Conservation (phyloP, 1,140 invertebrate species). For the Leptopilina boulardi region DNA sequence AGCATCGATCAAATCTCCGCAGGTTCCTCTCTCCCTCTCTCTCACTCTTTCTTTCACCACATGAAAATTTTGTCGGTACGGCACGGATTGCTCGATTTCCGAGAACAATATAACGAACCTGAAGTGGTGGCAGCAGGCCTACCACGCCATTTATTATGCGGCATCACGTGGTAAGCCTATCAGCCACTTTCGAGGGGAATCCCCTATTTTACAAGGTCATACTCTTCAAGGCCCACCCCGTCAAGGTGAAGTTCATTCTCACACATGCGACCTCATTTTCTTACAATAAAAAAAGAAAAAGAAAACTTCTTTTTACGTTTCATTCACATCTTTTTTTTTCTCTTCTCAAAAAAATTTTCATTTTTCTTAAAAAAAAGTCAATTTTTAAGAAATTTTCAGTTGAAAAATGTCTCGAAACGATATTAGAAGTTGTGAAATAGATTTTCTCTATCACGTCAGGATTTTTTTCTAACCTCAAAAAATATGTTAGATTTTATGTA, state of each 20-base stretch:
- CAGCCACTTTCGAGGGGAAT: slow-evolving; percentile 23
- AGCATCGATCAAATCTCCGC: slow-evolving; percentile 15
- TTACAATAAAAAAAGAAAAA: too few relatives aligned
- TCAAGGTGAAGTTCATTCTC: background rate
- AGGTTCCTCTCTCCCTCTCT: too few relatives aligned
- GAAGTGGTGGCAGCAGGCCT: slow-evolving; percentile 3
- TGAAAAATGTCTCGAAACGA: too few relatives aligned
- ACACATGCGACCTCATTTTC: background rate
- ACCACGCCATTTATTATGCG: slow-evolving; percentile 17
- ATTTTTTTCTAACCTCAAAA: too few relatives aligned
- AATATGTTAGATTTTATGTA: too few relatives aligned
- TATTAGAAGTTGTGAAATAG: too few relatives aligned
- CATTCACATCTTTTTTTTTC: too few relatives aligned
- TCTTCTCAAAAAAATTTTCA: too few relatives aligned
- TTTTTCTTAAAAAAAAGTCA: too few relatives aligned
- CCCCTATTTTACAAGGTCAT: background rate
- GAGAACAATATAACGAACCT: background rate
- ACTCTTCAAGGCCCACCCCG: background rate
- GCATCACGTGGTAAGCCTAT: slow-evolving; percentile 7
- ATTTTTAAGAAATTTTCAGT: too few relatives aligned
- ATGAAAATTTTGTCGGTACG: background rate
- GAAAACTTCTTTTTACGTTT: background rate
- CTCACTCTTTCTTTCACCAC: too few relatives aligned
- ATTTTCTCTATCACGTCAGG: too few relatives aligned
- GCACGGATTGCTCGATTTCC: slow-evolving; percentile 10